Conservation (phyloP, 2,113 vertebrate species). For the Formicarius rufipectus region DNA sequence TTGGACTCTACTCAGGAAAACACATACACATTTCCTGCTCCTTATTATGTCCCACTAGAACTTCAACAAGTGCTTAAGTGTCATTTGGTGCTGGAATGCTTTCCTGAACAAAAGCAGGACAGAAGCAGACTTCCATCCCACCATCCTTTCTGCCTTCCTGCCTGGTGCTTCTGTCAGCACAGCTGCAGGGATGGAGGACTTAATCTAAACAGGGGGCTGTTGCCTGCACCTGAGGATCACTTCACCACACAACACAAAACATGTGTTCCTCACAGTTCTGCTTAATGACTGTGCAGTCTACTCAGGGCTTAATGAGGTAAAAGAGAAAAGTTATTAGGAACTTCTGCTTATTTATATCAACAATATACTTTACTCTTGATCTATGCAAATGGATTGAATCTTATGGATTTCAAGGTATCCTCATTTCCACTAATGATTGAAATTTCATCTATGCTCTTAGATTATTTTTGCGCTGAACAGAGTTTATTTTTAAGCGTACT, state of each 20-base stretch:
- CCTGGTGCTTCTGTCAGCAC: neutral
- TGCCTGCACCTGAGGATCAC: slow-evolving; percentile 14
- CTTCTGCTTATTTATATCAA: slow-evolving; percentile 13
- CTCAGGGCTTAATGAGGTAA: slow-evolving; percentile 54
- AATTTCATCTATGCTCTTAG: neutral
- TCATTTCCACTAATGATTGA: neutral
- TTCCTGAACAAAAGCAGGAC: neutral
- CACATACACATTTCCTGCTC: neutral
- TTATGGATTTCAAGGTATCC: neutral
- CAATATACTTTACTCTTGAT: slow-evolving; percentile 29
- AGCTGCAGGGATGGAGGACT: neutral
- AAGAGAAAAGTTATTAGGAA: slow-evolving; percentile 41
- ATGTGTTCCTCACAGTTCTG: slow-evolving; percentile 7
- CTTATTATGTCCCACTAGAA: neutral
- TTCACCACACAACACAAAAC: neutral
- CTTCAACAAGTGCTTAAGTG: neutral
- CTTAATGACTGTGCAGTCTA: slow-evolving; percentile 10
- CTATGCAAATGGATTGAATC: neutral
- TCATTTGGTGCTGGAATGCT: neutral
- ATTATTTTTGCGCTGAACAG: neutral
- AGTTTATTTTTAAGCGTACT: neutral
- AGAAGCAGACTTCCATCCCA: neutral
- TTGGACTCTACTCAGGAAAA: neutral
- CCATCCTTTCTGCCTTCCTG: neutral
- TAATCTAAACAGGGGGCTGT: neutral